Base-by-base conservation (phyloP, 2,797 vertebrate species). In the Pantherophis alleghaniensis region DNA sequence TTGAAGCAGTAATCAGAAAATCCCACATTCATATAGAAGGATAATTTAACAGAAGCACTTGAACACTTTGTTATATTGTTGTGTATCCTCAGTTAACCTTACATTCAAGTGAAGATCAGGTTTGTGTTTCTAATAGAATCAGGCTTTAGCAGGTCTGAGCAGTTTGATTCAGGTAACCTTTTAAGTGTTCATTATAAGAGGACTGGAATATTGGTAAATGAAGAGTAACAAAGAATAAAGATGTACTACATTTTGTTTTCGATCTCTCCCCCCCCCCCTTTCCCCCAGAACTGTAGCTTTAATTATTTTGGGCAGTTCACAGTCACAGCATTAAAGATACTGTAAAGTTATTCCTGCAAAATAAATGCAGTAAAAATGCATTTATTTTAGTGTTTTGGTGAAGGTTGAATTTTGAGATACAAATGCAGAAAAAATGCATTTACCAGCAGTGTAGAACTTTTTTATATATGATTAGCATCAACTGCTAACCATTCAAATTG, bases 401-500 rank as follows among this genome's bases (percentile, higher is more conserved):
- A 5, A 89, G 74, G 9, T 53, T 90, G 4, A 90, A 60, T 86
- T 91, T 6, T 0, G 91, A 90, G 74, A 0, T 47, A 83, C 53
- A 96, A 28, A n/a, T 11, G 57, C 2, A 86, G 20, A 91, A 69
- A 1, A 2, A 5, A 5, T 24, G 3, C 74, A 83, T 83, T 83
- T 24, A 83, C 74, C 74, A 83, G 2, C 4, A 47, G 20, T 22
- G 59, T 57, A 18, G 47, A 91, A 60, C 2, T 88, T 16, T 74
- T 16, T 91, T 26, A 87, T 61, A 1, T 90, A 5, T 55, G 92
- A 61, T 13, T 83, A 87, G 14, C 2, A 7, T 0, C 56, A 5
- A 66, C 59, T 56, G 51, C 51, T 93, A 92, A 18, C 10, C 10
- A 20, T 22, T 9, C 12, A 37, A 92, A 94, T 95, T 88, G n/a